Evolutionary conservation across 2,113 vertebrate genomes (phyloP), one percentile per base, ranked within the genome.

Genomic region (Coracopsis vasa): DNA sequence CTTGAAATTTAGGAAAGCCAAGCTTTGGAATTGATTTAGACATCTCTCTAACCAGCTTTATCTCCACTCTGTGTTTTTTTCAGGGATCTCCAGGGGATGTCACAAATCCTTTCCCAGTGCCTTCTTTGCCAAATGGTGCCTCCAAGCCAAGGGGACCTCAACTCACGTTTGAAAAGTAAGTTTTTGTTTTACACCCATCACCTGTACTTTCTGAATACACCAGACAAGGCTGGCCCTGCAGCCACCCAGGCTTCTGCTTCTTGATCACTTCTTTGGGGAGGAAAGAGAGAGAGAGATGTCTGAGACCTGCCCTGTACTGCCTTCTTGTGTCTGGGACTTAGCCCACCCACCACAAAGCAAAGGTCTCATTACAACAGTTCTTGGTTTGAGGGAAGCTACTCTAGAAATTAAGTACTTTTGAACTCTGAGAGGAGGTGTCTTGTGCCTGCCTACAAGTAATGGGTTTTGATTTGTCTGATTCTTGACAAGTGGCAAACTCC

Each of bases 131-230:
- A 96, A 95, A 98, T 86, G 98, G 96, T 90, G 96, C 97, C 80
- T 94, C 97, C 77, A 96, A 96, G 77, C 97, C 97, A 91, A 97
- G 88, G 75, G 98, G 98, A 97, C 98, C 98, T 74, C 95, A 97
- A 74, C 95, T 98, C 66, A 98, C 95, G 86, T 83, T 96, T n/a
- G 98, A 98, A 80, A 97, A 97, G 99, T 99, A 97, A 97, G 97
- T 54, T 41, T 41, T 80, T 14, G 5, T 53, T 81, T 90, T 56
- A 44, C 24, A 31, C 19, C 12, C 48, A 19, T 50, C 12, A 3
- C 23, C 25, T 58, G 37, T 19, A 41, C 31, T 51, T 72, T 16
- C 28, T 74, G 45, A 47, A 35, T 14, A 45, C 37, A 31, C 10
- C 9, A n/a, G 12, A 12, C 67, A 33, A 25, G 42, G 16, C 29